Evolutionary conservation across 2,888 invertebrate species (phyloP).

Genomic region (Heliconius aoede): DNA sequence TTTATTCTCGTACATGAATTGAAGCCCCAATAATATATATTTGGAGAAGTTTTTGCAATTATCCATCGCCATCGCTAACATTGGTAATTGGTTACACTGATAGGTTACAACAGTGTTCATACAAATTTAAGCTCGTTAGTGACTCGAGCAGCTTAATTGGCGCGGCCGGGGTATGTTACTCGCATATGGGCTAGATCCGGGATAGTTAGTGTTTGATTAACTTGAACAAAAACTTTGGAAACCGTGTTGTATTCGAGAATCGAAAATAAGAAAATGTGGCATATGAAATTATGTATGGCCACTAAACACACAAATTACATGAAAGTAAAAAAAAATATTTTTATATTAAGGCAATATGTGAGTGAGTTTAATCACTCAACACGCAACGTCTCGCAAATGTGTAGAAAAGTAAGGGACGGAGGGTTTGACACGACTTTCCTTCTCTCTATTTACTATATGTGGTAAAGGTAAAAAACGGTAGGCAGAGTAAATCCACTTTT

Average conservation of each 20-base stretch:
- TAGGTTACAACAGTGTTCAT: slow-evolving; percentile 2
- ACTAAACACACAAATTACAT: too few species aligned
- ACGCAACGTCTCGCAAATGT: too few species aligned
- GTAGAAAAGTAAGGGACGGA: neutral
- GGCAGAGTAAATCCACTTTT: too few species aligned
- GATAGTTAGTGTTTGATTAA: neutral
- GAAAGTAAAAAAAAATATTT: too few species aligned
- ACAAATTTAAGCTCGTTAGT: slow-evolving; percentile 17
- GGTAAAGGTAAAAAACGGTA: too few species aligned
- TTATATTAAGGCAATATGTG: too few species aligned
- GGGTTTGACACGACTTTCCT: neutral
- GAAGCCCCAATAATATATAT: neutral
- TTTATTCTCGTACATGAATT: too few species aligned
- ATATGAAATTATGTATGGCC: too few species aligned
- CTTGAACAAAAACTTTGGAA: neutral
- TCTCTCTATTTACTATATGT: neutral
- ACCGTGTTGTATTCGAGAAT: neutral
- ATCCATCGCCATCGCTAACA: neutral
- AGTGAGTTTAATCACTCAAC: too few species aligned
- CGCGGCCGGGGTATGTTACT: neutral
- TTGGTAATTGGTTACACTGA: neutral
- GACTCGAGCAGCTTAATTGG: neutral
- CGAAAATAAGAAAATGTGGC: too few species aligned
- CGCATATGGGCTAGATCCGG: neutral
- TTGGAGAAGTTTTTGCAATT: neutral